phyloP scores from a whole-genome alignment of 2,888 invertebrate genomes.

The Tetheella fluctuosa region DNA sequence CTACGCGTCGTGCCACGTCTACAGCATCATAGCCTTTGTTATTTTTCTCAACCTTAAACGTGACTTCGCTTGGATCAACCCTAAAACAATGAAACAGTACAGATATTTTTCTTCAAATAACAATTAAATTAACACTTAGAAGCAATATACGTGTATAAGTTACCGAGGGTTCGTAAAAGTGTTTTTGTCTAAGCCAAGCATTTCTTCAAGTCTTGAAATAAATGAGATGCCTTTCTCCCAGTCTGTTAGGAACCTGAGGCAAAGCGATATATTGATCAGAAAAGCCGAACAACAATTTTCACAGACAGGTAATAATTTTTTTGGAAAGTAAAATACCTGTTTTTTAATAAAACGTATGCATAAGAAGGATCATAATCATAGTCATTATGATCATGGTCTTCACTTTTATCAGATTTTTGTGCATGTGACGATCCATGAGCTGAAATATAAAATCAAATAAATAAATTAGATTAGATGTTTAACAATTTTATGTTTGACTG shows the following conservation, averaged over 20 bases:
- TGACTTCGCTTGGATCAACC: constrained; percentile 90
- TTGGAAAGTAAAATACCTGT: constrained; percentile 80
- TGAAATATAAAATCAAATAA: constrained; percentile 49
- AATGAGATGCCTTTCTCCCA: constrained; percentile 91
- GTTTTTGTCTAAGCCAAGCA: constrained; percentile 86
- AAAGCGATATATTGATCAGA: constrained; percentile 29
- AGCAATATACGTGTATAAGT: constrained; percentile 34
- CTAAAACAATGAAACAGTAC: constrained; percentile 70
- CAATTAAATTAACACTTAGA: constrained; percentile 15
- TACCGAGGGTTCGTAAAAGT: constrained; percentile 87
- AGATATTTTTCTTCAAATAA: constrained; percentile 11
- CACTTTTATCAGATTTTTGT: constrained; percentile 48
- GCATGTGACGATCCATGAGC: constrained; percentile 54
- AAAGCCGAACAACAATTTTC: constrained; percentile 11
- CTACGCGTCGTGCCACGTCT: constrained; percentile 86
- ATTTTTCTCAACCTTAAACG: constrained; percentile 89
- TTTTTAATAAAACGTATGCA: constrained; percentile 90
- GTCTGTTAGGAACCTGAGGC: constrained; percentile 66
- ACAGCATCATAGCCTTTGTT: constrained; percentile 86
- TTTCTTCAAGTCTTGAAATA: constrained; percentile 87
- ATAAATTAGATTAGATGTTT: constrained; percentile 14
- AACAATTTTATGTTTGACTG: neutral
- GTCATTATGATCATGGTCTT: constrained; percentile 79
- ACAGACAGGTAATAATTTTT: constrained; percentile 28
- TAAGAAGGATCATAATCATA: constrained; percentile 90